Percentiles rank a stretch among this genome's conserved stretches.
Evolutionary conservation across 1,140 invertebrate species (phyloP).

Genomic region (Episyrphus balteatus): DNA sequence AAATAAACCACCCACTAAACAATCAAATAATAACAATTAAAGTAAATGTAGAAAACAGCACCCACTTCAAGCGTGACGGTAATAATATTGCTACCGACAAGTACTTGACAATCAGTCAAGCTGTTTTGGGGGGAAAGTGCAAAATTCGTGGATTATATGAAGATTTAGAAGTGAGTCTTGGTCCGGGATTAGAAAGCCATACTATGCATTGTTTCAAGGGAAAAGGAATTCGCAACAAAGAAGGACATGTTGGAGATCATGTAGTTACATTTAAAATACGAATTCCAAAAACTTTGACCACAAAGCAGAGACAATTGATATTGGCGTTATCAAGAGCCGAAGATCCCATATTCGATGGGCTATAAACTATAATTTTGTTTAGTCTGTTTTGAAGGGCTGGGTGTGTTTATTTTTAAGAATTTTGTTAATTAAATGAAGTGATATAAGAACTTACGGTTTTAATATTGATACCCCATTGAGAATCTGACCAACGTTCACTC

Average conservation of each 20-base stretch:
- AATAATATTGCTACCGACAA: conserved; percentile 25
- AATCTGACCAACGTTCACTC: conserved; percentile 87
- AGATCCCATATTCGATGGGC: conserved; percentile 19
- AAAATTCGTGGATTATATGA: conserved; percentile 24
- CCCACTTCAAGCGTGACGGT: conserved; percentile 26
- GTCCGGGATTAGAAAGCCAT: conserved; percentile 25
- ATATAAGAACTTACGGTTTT: conserved; percentile 56
- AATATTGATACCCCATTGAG: conserved; percentile 91
- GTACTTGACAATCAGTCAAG: conserved; percentile 22
- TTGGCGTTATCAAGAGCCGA: conserved; percentile 25
- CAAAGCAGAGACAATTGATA: conserved; percentile 29
- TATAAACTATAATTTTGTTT: too few species aligned
- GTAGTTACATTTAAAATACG: conserved; percentile 24
- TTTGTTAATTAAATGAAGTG: not conserved
- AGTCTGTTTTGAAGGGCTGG: not conserved
- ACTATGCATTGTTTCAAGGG: conserved; percentile 17
- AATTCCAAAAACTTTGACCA: conserved; percentile 21
- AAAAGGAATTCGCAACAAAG: conserved; percentile 19
- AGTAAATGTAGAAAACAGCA: conserved; percentile 16
- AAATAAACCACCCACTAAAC: conserved; percentile 21
- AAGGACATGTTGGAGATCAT: conserved; percentile 18
- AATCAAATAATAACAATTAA: conserved; percentile 20
- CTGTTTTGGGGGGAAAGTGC: conserved; percentile 23
- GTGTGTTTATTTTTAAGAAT: not conserved
- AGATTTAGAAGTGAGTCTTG: conserved; percentile 19